A percentile compares a stretch with the other conserved stretches of the same genome.
These are phyloP conservation scores for Nymphalis urticae DNA, from an alignment of 2,888 invertebrate genomes.

Conservation along the genomic window DNA sequence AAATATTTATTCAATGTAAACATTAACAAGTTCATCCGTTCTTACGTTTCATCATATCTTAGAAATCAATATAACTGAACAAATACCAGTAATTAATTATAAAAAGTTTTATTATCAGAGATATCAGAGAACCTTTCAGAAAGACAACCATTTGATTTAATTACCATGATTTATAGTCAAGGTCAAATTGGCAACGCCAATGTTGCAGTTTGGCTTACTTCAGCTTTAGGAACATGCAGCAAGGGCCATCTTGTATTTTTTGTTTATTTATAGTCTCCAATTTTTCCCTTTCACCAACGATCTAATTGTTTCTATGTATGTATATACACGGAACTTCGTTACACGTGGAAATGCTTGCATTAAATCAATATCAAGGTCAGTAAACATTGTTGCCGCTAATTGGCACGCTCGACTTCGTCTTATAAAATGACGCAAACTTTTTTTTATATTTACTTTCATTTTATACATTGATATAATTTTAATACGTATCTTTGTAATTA, in stretches of 20 bases:
- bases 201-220: not conserved
- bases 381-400: constrained; percentile 17
- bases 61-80: no score
- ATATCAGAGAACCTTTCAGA: no score
- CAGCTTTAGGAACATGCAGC: not conserved
- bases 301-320: not conserved
- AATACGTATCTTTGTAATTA: no score
- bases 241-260: not conserved
- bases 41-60: no score
- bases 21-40: no score
- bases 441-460: not conserved
- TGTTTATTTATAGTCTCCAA: not conserved
- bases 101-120: no score
- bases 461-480: no score
- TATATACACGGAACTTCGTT: not conserved
- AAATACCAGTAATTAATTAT: no score
- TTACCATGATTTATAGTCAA: not conserved
- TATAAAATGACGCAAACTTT: constrained; percentile 4
- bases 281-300: not conserved
- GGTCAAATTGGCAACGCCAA: not conserved
- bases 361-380: constrained; percentile 21
- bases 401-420: constrained; percentile 5
- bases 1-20: no score
- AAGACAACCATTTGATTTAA: not conserved
- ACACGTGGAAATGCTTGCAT: constrained; percentile 15